Evolutionary conservation across 1,140 invertebrate genomes (phyloP).

Genomic region (Ephestia elutella): DNA sequence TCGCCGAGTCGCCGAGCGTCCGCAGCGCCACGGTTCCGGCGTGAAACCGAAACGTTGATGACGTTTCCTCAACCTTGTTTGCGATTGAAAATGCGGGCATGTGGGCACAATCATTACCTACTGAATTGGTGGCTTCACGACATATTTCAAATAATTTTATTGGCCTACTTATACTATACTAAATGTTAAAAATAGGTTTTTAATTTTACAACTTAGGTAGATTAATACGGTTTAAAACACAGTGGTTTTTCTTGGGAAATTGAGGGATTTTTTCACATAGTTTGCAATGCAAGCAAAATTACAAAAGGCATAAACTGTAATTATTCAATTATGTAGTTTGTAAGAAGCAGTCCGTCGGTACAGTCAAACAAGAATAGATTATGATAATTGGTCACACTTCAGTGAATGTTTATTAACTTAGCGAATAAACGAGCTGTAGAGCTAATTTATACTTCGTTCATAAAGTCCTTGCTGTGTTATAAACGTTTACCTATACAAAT

Average conservation of each 20-base stretch:
- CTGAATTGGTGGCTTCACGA: background rate
- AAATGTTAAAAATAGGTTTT: no score
- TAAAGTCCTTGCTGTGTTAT: background rate
- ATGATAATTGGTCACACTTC: conserved; percentile 10
- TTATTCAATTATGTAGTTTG: conserved; percentile 2
- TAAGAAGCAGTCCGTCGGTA: background rate
- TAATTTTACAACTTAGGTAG: no score
- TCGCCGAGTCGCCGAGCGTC: conserved; percentile 42
- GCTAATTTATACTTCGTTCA: background rate
- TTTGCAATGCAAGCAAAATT: background rate
- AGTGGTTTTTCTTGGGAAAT: background rate
- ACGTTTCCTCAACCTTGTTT: conserved; percentile 36
- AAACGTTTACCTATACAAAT: background rate
- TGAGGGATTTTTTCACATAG: background rate
- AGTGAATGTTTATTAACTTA: conserved; percentile 6
- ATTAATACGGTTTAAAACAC: background rate
- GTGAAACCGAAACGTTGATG: conserved; percentile 20
- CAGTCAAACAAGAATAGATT: conserved; percentile 5
- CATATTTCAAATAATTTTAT: no score
- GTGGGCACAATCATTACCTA: conserved; percentile 10
- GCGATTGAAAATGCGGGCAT: conserved; percentile 24
- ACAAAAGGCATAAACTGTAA: background rate
- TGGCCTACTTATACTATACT: no score
- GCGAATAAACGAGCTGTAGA: background rate
- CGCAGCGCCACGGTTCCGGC: conserved; percentile 49